Conservation (phyloP, 2,113 vertebrate species). For the Pampusana beccarii region DNA sequence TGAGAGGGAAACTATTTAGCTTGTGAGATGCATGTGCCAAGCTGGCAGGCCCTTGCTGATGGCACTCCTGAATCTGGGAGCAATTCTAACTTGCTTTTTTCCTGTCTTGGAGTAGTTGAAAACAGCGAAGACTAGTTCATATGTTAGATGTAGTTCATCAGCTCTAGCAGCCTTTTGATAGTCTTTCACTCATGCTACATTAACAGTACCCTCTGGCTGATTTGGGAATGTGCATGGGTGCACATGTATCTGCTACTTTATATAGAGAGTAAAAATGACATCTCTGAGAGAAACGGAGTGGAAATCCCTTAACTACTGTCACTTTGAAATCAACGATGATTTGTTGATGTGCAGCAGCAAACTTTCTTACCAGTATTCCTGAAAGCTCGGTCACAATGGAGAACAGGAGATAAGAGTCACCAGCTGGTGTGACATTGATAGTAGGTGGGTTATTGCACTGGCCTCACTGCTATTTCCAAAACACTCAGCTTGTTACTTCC, state of each 20-base stretch:
- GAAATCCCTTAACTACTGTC: neutral
- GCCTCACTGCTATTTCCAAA: neutral
- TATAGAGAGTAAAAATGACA: neutral
- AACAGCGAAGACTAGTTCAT: neutral
- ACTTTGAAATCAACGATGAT: neutral
- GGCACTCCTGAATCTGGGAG: neutral
- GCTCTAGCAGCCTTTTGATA: neutral
- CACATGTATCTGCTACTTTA: neutral
- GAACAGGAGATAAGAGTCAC: rapidly evolving
- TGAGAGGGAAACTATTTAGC: neutral
- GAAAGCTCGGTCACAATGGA: neutral
- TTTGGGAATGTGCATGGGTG: neutral
- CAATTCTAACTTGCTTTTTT: neutral
- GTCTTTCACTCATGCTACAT: neutral
- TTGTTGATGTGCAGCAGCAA: neutral
- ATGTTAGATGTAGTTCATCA: neutral
- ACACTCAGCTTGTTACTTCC: neutral
- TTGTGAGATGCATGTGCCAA: neutral
- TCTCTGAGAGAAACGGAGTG: rapidly evolving
- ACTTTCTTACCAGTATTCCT: neutral
- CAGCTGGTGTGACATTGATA: neutral
- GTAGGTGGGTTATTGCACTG: rapidly evolving
- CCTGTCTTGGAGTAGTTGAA: neutral
- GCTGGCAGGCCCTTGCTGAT: neutral
- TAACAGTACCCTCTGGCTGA: neutral